Conservation (phyloP, 2,888 invertebrate species). For the Heteromurus nitidus region DNA sequence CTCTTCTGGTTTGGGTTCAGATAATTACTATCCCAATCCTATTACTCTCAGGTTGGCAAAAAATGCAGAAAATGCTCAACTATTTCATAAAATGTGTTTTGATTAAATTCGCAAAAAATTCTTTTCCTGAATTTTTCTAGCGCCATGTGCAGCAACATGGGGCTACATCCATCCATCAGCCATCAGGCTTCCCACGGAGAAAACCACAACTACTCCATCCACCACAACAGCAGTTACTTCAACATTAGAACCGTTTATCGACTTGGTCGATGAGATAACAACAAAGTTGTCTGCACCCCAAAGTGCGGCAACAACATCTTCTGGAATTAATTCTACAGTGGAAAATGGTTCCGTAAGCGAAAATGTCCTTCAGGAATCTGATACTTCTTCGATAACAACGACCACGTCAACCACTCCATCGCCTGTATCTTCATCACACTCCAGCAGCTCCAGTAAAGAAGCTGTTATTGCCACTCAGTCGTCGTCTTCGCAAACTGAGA, state of each 20-base stretch:
- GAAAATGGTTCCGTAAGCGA: no score
- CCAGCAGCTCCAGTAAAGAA: background rate
- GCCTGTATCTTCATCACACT: background rate
- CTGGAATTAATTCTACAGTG: background rate
- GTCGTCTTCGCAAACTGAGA: background rate
- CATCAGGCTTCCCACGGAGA: conserved; percentile 53
- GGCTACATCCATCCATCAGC: conserved; percentile 56
- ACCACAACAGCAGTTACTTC: background rate
- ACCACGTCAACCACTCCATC: background rate
- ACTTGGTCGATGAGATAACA: background rate
- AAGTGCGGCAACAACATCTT: background rate
- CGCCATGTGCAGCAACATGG: conserved; percentile 42
- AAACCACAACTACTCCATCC: conserved; percentile 11
- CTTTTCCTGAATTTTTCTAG: no score
- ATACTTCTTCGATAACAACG: background rate
- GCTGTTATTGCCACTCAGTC: background rate
- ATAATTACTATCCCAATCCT: conserved; percentile 9
- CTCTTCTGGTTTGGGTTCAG: conserved; percentile 22
- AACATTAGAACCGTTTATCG: background rate
- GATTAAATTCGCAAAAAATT: no score
- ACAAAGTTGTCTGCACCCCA: background rate
- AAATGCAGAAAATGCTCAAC: no score
- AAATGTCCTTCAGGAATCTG: background rate
- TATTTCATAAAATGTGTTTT: no score
- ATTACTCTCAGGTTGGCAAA: conserved; percentile 40